Conservation (phyloP, 2,113 vertebrate genomes). For the Eira barbara region DNA sequence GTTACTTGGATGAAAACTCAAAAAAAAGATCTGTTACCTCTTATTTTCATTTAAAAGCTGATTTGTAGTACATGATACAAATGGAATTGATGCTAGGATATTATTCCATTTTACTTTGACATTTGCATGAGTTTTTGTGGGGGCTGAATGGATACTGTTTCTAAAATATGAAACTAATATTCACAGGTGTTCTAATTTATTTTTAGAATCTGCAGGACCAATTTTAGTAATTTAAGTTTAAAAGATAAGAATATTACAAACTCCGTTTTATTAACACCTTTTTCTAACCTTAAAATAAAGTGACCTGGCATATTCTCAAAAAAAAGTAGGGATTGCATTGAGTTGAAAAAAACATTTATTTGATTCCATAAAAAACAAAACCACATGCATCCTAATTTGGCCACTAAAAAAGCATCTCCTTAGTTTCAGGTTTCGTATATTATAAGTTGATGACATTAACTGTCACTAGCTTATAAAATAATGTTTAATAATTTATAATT, state of each 20-base stretch:
- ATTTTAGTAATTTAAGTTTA: constrained; percentile 14
- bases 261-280: background rate
- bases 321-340: background rate
- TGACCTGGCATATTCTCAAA: background rate
- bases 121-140: background rate
- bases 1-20: background rate
- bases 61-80: background rate
- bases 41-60: constrained; percentile 10
- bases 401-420: background rate
- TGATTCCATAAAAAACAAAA: background rate
- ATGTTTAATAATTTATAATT: too few relatives aligned
- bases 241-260: background rate
- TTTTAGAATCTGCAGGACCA: background rate
- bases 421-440: background rate
- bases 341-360: background rate
- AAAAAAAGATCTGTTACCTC: background rate
- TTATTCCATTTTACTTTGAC: background rate
- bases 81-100: background rate
- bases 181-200: background rate
- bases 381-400: background rate
- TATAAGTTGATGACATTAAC: background rate
- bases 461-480: too few relatives aligned
- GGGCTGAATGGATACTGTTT: background rate
- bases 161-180: constrained; percentile 14
- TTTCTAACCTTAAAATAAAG: background rate